Conservation (phyloP, 1,140 invertebrate genomes). For the Halictus rubicundus region DNA sequence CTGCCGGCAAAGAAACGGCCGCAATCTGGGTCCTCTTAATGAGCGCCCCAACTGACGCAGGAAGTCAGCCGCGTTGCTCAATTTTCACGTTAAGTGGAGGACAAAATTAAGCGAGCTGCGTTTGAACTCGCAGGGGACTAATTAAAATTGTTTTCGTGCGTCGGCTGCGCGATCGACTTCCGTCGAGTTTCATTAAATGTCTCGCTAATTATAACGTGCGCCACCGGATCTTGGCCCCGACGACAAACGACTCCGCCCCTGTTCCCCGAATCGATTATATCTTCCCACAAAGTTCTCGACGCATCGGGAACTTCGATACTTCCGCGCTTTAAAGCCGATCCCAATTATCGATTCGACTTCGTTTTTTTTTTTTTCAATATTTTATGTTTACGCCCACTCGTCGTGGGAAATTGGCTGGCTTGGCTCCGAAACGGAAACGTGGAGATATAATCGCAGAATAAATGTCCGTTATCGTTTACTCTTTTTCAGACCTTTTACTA, state of each 20-base stretch:
- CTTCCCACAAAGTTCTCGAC: background rate
- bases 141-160: constrained; percentile 45
- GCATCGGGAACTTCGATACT: no score
- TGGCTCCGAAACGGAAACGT: no score
- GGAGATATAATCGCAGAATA: background rate
- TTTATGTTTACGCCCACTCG: no score
- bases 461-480: background rate
- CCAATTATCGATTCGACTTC: no score
- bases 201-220: constrained; percentile 28
- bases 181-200: constrained; percentile 42
- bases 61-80: constrained; percentile 27
- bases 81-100: constrained; percentile 41
- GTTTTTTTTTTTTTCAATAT: no score
- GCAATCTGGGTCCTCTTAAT: constrained; percentile 32
- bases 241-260: background rate
- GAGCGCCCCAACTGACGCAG: constrained; percentile 33
- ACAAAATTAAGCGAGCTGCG: constrained; percentile 42
- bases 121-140: constrained; percentile 23
- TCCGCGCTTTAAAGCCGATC: no score
- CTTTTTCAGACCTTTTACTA: no score
- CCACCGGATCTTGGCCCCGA: background rate
- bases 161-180: constrained; percentile 21
- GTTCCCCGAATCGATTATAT: constrained; percentile 10
- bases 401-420: no score
- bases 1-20: constrained; percentile 18